A percentile compares a stretch with the other conserved stretches of the same genome.
Conservation (phyloP, 1,140 invertebrate species). For the Zaprionus africanus region DNA sequence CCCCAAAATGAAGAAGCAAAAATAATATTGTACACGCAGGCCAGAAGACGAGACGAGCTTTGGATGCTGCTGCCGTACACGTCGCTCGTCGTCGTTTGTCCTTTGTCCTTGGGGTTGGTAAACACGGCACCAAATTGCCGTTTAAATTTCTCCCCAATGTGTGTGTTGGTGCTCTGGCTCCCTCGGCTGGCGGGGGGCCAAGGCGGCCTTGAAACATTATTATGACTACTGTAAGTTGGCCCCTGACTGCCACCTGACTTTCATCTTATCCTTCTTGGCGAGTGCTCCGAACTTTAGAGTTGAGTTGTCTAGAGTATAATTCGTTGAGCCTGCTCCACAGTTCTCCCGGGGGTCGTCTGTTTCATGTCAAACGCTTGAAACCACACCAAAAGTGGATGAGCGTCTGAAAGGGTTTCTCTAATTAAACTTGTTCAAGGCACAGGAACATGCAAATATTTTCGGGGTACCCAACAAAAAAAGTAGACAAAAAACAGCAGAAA, state of each 20-base stretch:
- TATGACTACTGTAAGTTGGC: conserved; percentile 61
- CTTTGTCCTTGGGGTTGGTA: conserved; percentile 78
- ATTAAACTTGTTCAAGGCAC: conserved; percentile 72
- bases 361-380: conserved; percentile 41
- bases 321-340: conserved; percentile 56
- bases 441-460: conserved; percentile 65
- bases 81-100: conserved; percentile 30
- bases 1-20: conserved; percentile 40
- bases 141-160: conserved; percentile 81
- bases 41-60: conserved; percentile 47
- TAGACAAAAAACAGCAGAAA: background rate
- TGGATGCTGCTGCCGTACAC: conserved; percentile 56
- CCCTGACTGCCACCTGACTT: background rate
- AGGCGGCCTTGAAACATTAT: conserved; percentile 78
- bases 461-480: conserved; percentile 9
- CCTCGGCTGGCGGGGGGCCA: conserved; percentile 29
- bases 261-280: conserved; percentile 3
- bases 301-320: conserved; percentile 61
- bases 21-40: conserved; percentile 51
- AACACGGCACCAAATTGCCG: conserved; percentile 79
- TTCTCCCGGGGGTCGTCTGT: conserved; percentile 46
- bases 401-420: conserved; percentile 51
- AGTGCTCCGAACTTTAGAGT: conserved; percentile 64
- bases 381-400: conserved; percentile 23
- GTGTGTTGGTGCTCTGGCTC: conserved; percentile 1